These are phyloP conservation scores for Poeciliopsis gracilis DNA, from an alignment of 2,797 vertebrate species.

Conservation along the genomic window DNA sequence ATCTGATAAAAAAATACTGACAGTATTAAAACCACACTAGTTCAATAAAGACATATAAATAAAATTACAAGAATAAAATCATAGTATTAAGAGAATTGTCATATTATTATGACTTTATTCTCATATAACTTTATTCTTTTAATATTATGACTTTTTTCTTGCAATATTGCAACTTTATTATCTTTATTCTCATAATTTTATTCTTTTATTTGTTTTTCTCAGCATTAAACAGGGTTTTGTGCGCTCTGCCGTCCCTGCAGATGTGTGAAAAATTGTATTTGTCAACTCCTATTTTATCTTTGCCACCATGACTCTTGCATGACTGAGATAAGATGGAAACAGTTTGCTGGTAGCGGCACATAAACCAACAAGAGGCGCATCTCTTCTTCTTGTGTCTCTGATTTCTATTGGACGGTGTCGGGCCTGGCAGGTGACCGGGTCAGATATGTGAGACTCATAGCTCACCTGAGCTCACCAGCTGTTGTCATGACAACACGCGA, in stretches of 20 bases:
- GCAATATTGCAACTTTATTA: too few species aligned
- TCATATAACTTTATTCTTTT: too few species aligned
- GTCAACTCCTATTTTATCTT: constrained; percentile 20
- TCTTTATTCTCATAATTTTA: too few species aligned
- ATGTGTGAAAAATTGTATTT: background rate
- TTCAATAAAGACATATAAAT: too few species aligned
- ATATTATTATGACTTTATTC: too few species aligned
- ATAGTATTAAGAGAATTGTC: too few species aligned
- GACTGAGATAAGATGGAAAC: constrained; percentile 26
- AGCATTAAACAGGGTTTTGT: too few species aligned
- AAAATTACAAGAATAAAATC: too few species aligned
- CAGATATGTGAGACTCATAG: constrained; percentile 45
- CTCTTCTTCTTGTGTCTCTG: constrained; percentile 47
- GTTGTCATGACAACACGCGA: constrained; percentile 68
- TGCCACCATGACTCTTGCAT: constrained; percentile 5
- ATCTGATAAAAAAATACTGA: background rate
- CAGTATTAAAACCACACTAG: too few species aligned
- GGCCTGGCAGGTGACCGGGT: constrained; percentile 59
- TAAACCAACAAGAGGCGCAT: constrained; percentile 51
- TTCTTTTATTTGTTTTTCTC: too few species aligned
- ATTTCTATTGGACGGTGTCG: constrained; percentile 44
- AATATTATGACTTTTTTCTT: too few species aligned
- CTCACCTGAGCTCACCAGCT: constrained; percentile 66
- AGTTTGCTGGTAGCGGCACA: constrained; percentile 45
- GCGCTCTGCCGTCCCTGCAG: background rate